These are phyloP conservation scores for Pseudomyrmex cubaensis DNA, from an alignment of 1,140 invertebrate species.

Conservation along the genomic window DNA sequence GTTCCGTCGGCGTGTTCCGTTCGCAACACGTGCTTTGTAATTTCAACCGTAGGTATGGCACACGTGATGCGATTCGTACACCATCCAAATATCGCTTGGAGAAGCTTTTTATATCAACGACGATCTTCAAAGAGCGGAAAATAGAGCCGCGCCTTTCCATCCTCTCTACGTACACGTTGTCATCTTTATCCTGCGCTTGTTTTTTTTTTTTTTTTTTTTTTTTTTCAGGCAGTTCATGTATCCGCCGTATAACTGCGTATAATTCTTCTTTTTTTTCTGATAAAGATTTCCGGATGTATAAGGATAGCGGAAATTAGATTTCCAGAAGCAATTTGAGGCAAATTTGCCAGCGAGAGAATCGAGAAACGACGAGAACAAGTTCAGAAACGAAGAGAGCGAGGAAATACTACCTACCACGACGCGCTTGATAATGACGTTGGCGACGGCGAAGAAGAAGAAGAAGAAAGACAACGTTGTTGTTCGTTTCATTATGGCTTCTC, in stretches of 20 bases:
- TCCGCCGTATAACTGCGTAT: conserved; percentile 13
- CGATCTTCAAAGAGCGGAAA: conserved; percentile 58
- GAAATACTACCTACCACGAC: conserved; percentile 16
- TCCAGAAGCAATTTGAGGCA: conserved; percentile 71
- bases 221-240: conserved; percentile 30
- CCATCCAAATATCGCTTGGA: conserved; percentile 30
- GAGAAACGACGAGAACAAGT: conserved; percentile 41
- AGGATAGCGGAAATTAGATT: conserved; percentile 70
- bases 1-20: neutral
- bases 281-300: conserved; percentile 17
- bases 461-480: conserved; percentile 30
- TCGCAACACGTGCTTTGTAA: conserved; percentile 25
- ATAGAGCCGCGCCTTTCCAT: conserved; percentile 23
- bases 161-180: neutral
- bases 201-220: conserved; percentile 33
- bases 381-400: conserved; percentile 40
- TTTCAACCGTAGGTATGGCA: conserved; percentile 28
- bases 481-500: conserved; percentile 62
- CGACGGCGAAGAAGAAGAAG: neutral
- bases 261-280: conserved; percentile 60
- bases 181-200: conserved; percentile 22
- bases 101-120: conserved; percentile 43
- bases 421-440: conserved; percentile 14
- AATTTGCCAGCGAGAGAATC: conserved; percentile 68
- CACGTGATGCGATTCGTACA: conserved; percentile 45